These are phyloP conservation scores for Drosophila barbarae DNA, from an alignment of 2,888 invertebrate species.

Conservation along the genomic window DNA sequence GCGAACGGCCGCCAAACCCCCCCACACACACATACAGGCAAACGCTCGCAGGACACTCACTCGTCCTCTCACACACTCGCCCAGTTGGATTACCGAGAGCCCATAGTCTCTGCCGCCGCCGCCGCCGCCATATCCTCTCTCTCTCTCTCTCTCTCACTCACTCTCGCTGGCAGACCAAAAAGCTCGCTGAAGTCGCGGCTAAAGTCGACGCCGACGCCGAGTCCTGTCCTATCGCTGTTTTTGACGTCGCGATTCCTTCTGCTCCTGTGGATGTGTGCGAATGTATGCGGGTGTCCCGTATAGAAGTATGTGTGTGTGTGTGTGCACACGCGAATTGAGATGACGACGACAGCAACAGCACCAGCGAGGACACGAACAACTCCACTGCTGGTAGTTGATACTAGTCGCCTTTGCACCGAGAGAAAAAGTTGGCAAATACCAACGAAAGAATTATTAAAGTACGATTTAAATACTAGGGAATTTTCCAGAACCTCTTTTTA, in stretches of 20 bases:
- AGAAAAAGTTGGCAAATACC: neutral
- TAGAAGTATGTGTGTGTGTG: constrained; percentile 20
- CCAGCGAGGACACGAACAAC: constrained; percentile 38
- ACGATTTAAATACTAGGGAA: neutral
- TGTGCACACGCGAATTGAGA: constrained; percentile 64
- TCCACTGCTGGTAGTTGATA: constrained; percentile 42
- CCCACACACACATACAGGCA: constrained; percentile 8
- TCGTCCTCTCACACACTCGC: constrained; percentile 11
- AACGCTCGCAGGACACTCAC: constrained; percentile 2
- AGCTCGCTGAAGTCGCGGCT: constrained; percentile 58
- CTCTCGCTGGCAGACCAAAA: constrained; percentile 29
- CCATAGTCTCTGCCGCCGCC: neutral
- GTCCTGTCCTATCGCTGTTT: constrained; percentile 44
- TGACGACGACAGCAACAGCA: constrained; percentile 55
- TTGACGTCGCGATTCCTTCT: constrained; percentile 42
- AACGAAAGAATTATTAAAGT: neutral
- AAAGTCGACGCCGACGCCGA: constrained; percentile 37
- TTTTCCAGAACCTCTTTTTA: neutral
- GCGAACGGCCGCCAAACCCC: constrained; percentile 48
- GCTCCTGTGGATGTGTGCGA: constrained; percentile 8
- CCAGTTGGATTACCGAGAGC: constrained; percentile 33
- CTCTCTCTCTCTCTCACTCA: neutral
- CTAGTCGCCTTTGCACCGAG: constrained; percentile 26
- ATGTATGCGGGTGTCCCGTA: constrained; percentile 16
- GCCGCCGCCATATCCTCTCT: neutral